Base-by-base conservation (phyloP, 2,888 invertebrate genomes). In the Coelopa pilipes region DNA sequence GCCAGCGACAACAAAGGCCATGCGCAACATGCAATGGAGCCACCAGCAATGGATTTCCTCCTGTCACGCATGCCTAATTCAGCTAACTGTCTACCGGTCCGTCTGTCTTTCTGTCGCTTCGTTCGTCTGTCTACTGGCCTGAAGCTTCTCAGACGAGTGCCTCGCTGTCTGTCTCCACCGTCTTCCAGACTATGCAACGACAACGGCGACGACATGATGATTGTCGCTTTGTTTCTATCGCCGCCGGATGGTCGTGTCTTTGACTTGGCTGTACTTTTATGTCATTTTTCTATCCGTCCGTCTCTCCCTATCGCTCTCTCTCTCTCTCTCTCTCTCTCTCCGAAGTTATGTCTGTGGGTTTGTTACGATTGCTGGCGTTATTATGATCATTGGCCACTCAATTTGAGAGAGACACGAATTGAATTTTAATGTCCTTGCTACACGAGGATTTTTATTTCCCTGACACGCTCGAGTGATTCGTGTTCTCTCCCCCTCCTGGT, bases 251-350 rank as follows among this genome's bases (percentile, higher is more conserved):
- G 34, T 34, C 15, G 21, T 60, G 34, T 62, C 62, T 62, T 62
- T 62, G 62, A 62, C 62, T 62, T 0, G n/a, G 62, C 62, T 62
- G 62, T 62, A 62, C 62, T 62, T 62, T 62, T 45, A 62, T 34
- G 62, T 62, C 62, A 62, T 62, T 62, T 59, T 59, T 24, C 19
- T 21, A 21, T 21, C 57, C 21, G 24, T 59, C 34, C 7, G 34
- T 34, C 34, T 34, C 4, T 4, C 34, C 34, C 34, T 34, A n/a
- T n/a, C n/a, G n/a, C n/a, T n/a, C n/a, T n/a, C n/a, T n/a, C n/a
- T n/a, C n/a, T n/a, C n/a, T n/a, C n/a, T n/a, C n/a, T n/a, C n/a
- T n/a, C n/a, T 7, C 34, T 34, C 34, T 7, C 4, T 34, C 34
- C 34, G 7, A 34, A 2, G n/a, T n/a, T n/a, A n/a, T 34, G 4